Conservation (phyloP, 2,888 invertebrate genomes). For the Homarus gammarus region DNA sequence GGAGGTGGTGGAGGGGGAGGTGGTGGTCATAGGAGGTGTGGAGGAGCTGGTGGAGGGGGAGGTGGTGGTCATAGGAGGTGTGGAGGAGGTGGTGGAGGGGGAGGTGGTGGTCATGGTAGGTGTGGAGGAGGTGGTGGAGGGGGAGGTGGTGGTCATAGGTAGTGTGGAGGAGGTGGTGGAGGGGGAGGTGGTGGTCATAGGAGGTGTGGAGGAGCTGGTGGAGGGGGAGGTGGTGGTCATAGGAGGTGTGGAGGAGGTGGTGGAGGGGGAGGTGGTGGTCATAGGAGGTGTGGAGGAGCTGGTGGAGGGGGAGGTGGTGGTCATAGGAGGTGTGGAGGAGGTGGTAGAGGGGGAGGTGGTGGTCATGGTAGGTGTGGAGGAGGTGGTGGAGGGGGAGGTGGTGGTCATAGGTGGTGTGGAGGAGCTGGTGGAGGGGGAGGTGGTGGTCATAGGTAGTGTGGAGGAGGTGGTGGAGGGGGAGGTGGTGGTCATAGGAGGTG, state of each 20-base stretch:
- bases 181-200: not conserved
- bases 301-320: not conserved
- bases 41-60: no score
- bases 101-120: no score
- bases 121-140: no score
- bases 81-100: constrained; percentile 3
- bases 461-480: constrained; percentile 2
- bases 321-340: not conserved
- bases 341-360: no score
- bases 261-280: not conserved
- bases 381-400: not conserved
- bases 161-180: no score
- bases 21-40: not conserved
- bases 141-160: not conserved
- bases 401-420: not conserved
- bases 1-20: not conserved
- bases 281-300: no score
- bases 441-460: not conserved
- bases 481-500: no score
- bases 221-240: constrained; percentile 4
- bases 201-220: not conserved
- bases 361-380: no score
- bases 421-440: not conserved
- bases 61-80: not conserved
- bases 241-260: no score